phyloP scores from a whole-genome alignment of 2,113 vertebrate species.

The Anser cygnoides region DNA sequence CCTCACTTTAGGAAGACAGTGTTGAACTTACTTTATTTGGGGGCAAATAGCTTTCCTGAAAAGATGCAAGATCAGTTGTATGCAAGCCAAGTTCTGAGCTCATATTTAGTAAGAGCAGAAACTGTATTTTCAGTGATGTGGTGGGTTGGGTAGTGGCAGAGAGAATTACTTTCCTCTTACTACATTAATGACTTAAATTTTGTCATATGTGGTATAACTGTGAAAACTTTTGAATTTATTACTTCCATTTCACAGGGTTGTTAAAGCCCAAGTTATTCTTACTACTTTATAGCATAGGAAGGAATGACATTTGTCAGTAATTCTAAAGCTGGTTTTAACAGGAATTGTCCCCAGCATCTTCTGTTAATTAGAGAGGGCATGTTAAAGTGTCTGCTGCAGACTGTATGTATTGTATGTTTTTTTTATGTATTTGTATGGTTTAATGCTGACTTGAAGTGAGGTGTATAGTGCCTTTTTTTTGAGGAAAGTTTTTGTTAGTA shows the following conservation, averaged over 20 bases:
- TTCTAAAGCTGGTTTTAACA: background rate
- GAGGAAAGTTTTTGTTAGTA: background rate
- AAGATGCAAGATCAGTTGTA: background rate
- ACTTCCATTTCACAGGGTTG: background rate
- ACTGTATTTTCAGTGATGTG: background rate
- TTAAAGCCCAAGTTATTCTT: background rate
- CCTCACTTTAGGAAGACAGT: background rate
- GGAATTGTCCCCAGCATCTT: too few species aligned
- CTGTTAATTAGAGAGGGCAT: background rate
- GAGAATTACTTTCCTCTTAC: background rate
- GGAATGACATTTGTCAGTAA: background rate
- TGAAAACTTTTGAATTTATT: background rate
- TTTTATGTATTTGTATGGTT: background rate
- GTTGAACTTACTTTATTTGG: background rate
- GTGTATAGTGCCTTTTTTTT: background rate
- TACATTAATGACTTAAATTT: background rate
- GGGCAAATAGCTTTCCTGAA: background rate
- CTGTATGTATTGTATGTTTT: too few species aligned
- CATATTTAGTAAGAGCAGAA: background rate
- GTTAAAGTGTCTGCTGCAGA: background rate
- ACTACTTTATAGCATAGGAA: background rate
- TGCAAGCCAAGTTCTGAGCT: background rate
- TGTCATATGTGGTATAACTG: background rate
- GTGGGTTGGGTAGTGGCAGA: background rate
- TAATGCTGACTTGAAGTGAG: background rate